phyloP scores from a whole-genome alignment of 1,140 invertebrate species.

The Lucilia sericata region DNA sequence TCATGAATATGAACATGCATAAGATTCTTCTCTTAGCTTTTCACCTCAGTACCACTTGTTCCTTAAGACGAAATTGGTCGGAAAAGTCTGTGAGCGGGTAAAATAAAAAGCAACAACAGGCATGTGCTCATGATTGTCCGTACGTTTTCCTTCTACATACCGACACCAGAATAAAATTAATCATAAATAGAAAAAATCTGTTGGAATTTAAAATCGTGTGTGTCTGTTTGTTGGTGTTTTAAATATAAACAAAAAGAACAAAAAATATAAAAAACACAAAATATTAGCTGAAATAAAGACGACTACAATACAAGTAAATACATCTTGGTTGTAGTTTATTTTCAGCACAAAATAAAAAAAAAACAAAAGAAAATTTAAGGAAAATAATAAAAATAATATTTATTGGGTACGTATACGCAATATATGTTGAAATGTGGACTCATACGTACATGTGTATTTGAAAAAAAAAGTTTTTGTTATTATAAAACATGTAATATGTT shows the following conservation, averaged over 20 bases:
- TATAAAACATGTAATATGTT: no score
- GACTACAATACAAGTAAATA: background rate
- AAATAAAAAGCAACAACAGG: conserved; percentile 12
- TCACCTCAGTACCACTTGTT: conserved; percentile 44
- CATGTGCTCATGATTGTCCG: conserved; percentile 13
- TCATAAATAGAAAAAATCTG: background rate
- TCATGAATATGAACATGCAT: conserved; percentile 13
- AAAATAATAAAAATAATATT: background rate
- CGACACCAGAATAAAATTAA: background rate
- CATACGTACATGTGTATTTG: background rate
- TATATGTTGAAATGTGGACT: background rate
- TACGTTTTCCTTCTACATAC: background rate
- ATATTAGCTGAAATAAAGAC: background rate
- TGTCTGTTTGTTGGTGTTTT: background rate
- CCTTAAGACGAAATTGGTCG: conserved; percentile 32
- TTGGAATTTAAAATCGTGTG: background rate
- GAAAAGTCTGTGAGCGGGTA: conserved; percentile 1
- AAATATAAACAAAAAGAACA: conserved; percentile 5
- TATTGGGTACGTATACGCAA: background rate
- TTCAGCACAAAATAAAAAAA: background rate
- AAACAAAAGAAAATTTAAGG: background rate
- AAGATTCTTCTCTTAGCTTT: conserved; percentile 36
- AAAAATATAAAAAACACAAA: background rate
- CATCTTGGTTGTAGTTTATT: background rate
- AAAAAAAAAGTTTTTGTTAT: no score